Evolutionary conservation across 1,140 invertebrate species (phyloP).

Genomic region (Rhyacophila brunnea): DNA sequence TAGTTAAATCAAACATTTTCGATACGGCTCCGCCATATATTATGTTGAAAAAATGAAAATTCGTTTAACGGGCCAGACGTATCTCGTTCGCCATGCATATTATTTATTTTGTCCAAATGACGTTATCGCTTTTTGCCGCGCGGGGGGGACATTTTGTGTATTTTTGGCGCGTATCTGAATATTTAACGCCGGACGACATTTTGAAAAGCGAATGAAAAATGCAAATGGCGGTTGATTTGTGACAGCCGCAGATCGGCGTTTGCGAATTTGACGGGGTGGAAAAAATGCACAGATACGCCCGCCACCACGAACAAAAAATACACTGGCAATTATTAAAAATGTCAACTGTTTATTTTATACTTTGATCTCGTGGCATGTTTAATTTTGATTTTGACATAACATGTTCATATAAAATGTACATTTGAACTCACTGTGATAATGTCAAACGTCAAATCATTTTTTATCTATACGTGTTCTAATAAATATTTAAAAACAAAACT

Average conservation of each 20-base stretch:
- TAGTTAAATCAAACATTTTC: too few species aligned
- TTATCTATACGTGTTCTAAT: too few species aligned
- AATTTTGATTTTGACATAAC: too few species aligned
- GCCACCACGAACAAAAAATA: background rate
- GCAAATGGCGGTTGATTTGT: constrained; percentile 19
- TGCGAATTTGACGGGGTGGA: background rate
- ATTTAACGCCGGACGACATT: constrained; percentile 7
- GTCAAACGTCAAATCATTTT: too few species aligned
- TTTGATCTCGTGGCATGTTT: too few species aligned
- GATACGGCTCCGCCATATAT: too few species aligned
- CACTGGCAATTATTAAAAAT: background rate
- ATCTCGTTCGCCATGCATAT: background rate
- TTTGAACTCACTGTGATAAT: too few species aligned
- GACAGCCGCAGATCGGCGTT: background rate
- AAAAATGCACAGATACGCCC: background rate
- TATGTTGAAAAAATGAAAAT: background rate
- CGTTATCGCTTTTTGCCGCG: background rate
- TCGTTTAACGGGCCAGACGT: background rate
- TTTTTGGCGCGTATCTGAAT: constrained; percentile 2
- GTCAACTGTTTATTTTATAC: background rate
- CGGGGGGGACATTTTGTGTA: background rate
- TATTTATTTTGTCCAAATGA: background rate
- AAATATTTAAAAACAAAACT: too few species aligned
- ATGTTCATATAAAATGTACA: too few species aligned
- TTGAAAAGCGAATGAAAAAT: constrained; percentile 20